Conservation (phyloP, 2,888 invertebrate species). For the Nycteola revayana region DNA sequence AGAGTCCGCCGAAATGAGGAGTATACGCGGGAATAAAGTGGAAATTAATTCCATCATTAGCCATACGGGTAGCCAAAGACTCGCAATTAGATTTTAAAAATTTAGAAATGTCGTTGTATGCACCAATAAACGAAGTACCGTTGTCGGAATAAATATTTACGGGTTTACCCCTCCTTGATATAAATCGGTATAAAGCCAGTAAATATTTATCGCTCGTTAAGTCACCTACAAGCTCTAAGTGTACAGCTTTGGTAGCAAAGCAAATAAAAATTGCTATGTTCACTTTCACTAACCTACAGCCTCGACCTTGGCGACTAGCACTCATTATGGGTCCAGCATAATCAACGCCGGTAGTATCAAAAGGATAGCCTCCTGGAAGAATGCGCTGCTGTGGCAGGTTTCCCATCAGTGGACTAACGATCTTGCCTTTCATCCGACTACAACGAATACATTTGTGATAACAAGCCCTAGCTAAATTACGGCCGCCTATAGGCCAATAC, state of each 20-base stretch:
- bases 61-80: slow-evolving; percentile 4
- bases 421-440: background rate
- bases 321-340: background rate
- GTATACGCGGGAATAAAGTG: slow-evolving; percentile 16
- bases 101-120: background rate
- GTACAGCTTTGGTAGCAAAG: background rate
- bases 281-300: background rate
- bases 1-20: slow-evolving; percentile 9
- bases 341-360: background rate
- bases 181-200: slow-evolving; percentile 1
- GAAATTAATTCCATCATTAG: slow-evolving; percentile 12
- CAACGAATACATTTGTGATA: no score
- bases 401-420: background rate
- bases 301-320: background rate
- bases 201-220: slow-evolving; percentile 2
- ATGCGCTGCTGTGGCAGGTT: background rate
- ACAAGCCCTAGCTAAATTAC: no score
- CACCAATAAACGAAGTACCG: slow-evolving; percentile 4
- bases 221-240: slow-evolving; percentile 3
- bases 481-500: no score
- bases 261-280: slow-evolving; percentile 1
- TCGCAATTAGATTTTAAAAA: background rate
- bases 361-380: background rate
- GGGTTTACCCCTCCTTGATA: slow-evolving; percentile 3
- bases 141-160: slow-evolving; percentile 3